Evolutionary conservation across 2,797 vertebrate species (phyloP), one percentile per base, ranked within the genome.

Genomic region (Psittacula derbiana): DNA sequence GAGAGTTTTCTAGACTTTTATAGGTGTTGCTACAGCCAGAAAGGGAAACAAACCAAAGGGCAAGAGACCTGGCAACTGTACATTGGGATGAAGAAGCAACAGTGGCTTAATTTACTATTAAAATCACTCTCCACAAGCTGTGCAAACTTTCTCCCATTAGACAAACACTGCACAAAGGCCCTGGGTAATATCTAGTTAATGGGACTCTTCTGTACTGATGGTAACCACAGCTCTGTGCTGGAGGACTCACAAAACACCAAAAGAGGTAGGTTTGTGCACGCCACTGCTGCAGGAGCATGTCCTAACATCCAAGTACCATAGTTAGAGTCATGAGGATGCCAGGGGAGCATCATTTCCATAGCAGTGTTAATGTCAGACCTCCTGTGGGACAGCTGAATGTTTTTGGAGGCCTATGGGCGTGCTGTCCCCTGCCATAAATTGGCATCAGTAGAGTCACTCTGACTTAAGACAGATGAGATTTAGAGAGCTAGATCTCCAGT

Each of bases 31-130:
- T 74, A 88, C 47, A 92, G 44, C 30, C 41, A 55, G 47, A 92
- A 88, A 91, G 23, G 43, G 49, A 55, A 91, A 16, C 76, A 62
- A 93, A 65, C 13, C 28, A 73, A 91, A 70, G 41, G 23, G 41
- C 0, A 0, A 88, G 62, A 89, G 65, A 44, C 21, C 57, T 89
- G 81, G 57, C 72, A 93, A 30, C 31, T 69, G 12, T 53, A 31
- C n/a, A 43, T 15, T 80, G 65, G 72, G 44, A 61, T 71, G 50
- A 78, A 80, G 86, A 50, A 80, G 24, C 52, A 80, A 53, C 53
- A 91, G 47, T 61, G 25, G 18, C 80, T 93, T 91, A 71, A 43
- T 80, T 91, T 88, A 71, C 73, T 92, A 16, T 92, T 88, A 64
- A 61, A 92, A 88, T 57, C 5, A 5, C 38, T 92, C 65, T 62